Conservation (phyloP, 2,888 invertebrate genomes). For the Drosophila multiciliata region DNA sequence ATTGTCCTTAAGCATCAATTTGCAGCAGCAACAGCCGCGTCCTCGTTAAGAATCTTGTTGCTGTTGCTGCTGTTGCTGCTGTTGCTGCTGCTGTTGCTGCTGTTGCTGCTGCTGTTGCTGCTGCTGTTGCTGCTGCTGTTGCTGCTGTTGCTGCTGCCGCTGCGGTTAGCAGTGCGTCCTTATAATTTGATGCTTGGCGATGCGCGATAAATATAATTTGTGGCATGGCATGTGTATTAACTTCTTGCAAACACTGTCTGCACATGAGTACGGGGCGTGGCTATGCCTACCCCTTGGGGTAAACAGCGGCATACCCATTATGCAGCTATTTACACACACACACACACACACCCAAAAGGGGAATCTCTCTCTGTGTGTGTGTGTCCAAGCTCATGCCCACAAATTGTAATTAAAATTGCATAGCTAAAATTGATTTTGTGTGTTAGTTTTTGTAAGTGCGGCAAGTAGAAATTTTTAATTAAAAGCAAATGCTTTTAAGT, state of each 20-base stretch:
- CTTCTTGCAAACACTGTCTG: slow-evolving; percentile 68
- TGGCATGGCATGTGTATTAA: slow-evolving; percentile 81
- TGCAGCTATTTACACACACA: slow-evolving; percentile 67
- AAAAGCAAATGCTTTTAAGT: slow-evolving; percentile 78
- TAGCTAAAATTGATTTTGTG: slow-evolving; percentile 77
- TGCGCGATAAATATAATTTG: slow-evolving; percentile 83
- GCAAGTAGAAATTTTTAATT: slow-evolving; percentile 77
- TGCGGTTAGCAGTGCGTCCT: slow-evolving; percentile 54
- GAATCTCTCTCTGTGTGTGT: slow-evolving; percentile 11
- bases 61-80: slow-evolving; percentile 13
- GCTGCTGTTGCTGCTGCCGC: slow-evolving; percentile 42
- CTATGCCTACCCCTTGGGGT: slow-evolving; percentile 22
- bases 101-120: slow-evolving; percentile 32
- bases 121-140: slow-evolving; percentile 20
- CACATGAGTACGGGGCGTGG: slow-evolving; percentile 36
- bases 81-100: slow-evolving; percentile 32
- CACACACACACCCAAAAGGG: slow-evolving; percentile 43
- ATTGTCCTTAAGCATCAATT: slow-evolving; percentile 84
- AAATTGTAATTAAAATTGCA: slow-evolving; percentile 79
- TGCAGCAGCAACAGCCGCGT: slow-evolving; percentile 59
- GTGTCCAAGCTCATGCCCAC: slow-evolving; percentile 73
- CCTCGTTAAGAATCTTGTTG: slow-evolving; percentile 12
- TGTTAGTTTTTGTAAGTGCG: slow-evolving; percentile 68
- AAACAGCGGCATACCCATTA: slow-evolving; percentile 56
- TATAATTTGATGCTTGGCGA: slow-evolving; percentile 81